Conservation (phyloP, 2,888 invertebrate genomes). For the Micoletzkya japonica region DNA sequence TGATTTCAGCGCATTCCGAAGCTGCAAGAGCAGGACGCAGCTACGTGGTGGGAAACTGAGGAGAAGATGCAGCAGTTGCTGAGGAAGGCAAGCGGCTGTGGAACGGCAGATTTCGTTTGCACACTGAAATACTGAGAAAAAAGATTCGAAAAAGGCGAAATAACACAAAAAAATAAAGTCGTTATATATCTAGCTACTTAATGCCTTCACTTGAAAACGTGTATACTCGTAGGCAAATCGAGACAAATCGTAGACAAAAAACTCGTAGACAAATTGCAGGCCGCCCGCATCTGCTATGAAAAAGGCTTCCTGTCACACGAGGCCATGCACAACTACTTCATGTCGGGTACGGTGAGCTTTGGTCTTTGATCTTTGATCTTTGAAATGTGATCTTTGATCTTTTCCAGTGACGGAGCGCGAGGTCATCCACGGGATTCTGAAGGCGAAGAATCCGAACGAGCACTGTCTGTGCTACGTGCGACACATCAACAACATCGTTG, state of each 20-base stretch:
- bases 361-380: not conserved
- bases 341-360: conserved; percentile 79
- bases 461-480: conserved; percentile 86
- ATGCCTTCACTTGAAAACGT: not conserved
- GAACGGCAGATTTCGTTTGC: no score
- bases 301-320: conserved; percentile 85
- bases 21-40: conserved; percentile 92
- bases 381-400: not conserved
- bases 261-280: conserved; percentile 63
- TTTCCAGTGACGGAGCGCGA: conserved; percentile 89
- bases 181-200: not conserved
- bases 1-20: conserved; percentile 81
- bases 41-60: conserved; percentile 95
- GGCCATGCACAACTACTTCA: conserved; percentile 94
- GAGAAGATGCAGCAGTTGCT: conserved; percentile 91
- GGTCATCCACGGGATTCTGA: conserved; percentile 90
- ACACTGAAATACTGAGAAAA: not conserved
- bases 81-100: conserved; percentile 77
- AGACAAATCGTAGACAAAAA: not conserved
- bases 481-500: conserved; percentile 94
- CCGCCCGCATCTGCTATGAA: conserved; percentile 79
- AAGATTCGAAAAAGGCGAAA: not conserved
- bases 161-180: not conserved
- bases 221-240: not conserved
- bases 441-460: conserved; percentile 85